Evolutionary conservation across 2,113 vertebrate species (phyloP).

Genomic region (Plecturocebus donacophilus): DNA sequence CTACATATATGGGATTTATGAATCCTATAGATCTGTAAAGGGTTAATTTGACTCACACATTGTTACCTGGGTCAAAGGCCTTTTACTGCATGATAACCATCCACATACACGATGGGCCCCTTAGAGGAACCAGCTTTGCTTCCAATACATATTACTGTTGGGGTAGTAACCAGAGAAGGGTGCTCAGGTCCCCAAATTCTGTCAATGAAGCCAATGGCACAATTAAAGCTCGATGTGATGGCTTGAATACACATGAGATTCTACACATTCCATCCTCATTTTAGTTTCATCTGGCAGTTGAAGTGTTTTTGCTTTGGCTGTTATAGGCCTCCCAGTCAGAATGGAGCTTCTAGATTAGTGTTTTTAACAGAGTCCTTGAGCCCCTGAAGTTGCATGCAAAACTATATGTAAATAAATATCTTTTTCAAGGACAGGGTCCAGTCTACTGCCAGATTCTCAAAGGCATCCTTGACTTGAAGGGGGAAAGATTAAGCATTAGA

Average conservation of each 20-base stretch:
- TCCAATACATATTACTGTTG: background rate
- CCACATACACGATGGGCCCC: background rate
- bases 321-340: background rate
- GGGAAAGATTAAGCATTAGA: background rate
- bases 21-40: background rate
- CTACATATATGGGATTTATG: background rate
- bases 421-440: slow-evolving; percentile 56
- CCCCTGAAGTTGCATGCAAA: slow-evolving; percentile 25
- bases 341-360: background rate
- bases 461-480: slow-evolving; percentile 5
- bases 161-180: background rate
- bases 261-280: background rate
- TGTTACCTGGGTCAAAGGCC: background rate
- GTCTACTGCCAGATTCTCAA: slow-evolving; percentile 39
- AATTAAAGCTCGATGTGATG: background rate
- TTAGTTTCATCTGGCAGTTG: background rate
- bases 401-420: background rate
- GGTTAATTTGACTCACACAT: background rate
- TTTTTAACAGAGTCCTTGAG: background rate
- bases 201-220: background rate
- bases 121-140: background rate
- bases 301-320: background rate
- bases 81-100: background rate
- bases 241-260: background rate
- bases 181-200: background rate